Evolutionary conservation across 2,797 vertebrate genomes (phyloP), one percentile per base, ranked within the genome.

Genomic region (Microhierax caerulescens): DNA sequence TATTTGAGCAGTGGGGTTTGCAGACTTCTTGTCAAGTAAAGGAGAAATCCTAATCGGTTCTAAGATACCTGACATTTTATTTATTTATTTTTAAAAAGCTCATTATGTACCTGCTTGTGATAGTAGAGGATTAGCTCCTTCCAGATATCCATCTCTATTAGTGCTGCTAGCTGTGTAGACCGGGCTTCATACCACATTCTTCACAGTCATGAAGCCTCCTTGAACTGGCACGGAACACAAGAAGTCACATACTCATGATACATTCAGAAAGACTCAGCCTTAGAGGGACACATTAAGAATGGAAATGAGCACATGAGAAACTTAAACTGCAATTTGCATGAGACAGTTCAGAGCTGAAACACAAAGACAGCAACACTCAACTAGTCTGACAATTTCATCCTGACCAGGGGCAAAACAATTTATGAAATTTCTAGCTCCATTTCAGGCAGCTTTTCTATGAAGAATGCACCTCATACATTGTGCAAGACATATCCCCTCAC

Each of bases 351-450:
- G 61, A 91, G 77, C 36, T 21, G 43, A 84, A 80, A 89, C 0
- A 7, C 22, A 92, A 45, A 27, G 25, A 16, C 0, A 2, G 51
- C 19, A 69, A 25, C 3, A 5, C 67, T 65, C 4, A 0, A 1
- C 10, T 50, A 22, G 18, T 27, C 57, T 2, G 0, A 75, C 4
- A 34, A 69, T 59, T 91, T 70, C 32, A 57, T 37, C 17, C n/a
- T 60, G 41, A 24, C 22, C 1, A 0, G 36, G 13, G 5, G 12
- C 19, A 91, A 54, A 90, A n/a, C 23, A 64, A 30, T 0, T 53
- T n/a, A 34, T 17, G 21, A 27, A 53, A 80, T 34, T 57, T 74
- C 41, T 22, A 64, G 9, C 27, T 74, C 22, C 7, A 14, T 79
- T 79, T 85, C 63, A 82, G 28, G n/a, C 12, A 69, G 16, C 3